phyloP scores from a whole-genome alignment of 2,113 vertebrate species.

The Neodon shergylaensis region DNA sequence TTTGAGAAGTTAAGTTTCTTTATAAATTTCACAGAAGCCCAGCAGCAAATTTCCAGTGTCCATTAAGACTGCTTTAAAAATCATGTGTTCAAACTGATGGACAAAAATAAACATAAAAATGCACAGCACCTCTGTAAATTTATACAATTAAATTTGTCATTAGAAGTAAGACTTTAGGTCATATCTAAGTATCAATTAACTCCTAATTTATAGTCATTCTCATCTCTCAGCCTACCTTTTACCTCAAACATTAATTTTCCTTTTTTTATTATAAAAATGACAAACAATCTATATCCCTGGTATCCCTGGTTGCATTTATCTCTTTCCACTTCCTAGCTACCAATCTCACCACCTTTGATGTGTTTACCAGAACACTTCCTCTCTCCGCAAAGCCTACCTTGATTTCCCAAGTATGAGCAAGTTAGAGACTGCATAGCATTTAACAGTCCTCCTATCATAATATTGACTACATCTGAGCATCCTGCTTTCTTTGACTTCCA shows the following conservation, averaged over 20 bases:
- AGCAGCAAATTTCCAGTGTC: not conserved
- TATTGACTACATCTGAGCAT: not conserved
- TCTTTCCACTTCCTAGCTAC: conserved; percentile 15
- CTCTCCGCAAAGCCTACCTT: not conserved
- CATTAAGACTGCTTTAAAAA: not conserved
- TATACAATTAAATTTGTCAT: not conserved
- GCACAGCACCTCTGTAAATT: not conserved
- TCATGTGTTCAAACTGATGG: not conserved
- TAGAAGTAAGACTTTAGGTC: not conserved
- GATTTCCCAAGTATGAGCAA: not conserved
- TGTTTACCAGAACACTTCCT: not conserved
- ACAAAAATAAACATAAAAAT: conserved; percentile 28
- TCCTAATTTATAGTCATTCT: not conserved
- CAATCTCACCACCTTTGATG: not conserved
- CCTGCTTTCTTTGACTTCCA: not conserved
- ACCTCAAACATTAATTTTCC: not conserved
- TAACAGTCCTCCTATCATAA: not conserved
- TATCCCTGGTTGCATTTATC: not conserved
- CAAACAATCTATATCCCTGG: not conserved
- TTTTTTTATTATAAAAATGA: not conserved
- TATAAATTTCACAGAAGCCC: conserved; percentile 50
- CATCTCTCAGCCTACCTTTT: not conserved
- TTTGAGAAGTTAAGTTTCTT: conserved; percentile 73
- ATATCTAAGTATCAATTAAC: not conserved
- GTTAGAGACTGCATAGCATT: not conserved